Evolutionary conservation across 2,797 vertebrate genomes (phyloP).

Genomic region (Leucoraja ocellata): DNA sequence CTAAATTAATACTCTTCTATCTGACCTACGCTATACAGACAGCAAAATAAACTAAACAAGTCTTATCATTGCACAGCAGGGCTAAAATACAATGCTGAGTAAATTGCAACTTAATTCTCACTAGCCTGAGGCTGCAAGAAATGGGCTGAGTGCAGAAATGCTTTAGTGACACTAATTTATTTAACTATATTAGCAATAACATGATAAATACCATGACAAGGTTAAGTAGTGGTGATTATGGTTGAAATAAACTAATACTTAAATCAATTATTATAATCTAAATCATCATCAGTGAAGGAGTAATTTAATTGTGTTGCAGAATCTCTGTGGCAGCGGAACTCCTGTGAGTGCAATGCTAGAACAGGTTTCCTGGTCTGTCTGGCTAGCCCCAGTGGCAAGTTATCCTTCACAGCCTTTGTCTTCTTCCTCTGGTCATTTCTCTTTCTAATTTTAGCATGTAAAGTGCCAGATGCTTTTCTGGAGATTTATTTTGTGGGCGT

Average conservation of each 20-base stretch:
- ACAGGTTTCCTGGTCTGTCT: neutral
- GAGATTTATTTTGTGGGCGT: neutral
- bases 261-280: neutral
- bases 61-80: neutral
- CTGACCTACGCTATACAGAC: no score
- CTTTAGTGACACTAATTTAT: neutral
- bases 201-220: neutral
- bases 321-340: neutral
- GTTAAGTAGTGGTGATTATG: constrained; percentile 23
- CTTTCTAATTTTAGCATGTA: neutral
- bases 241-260: constrained; percentile 5
- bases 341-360: neutral
- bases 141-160: constrained; percentile 1
- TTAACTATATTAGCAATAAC: neutral
- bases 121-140: neutral
- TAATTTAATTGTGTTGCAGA: neutral
- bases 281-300: neutral
- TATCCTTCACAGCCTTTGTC: neutral
- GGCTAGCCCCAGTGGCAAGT: neutral
- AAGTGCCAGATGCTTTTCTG: neutral
- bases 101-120: neutral
- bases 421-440: neutral
- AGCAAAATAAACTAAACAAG: neutral
- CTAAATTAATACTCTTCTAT: neutral
- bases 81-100: neutral